These are phyloP conservation scores for Dryobota labecula DNA, from an alignment of 2,888 invertebrate species.

Conservation along the genomic window DNA sequence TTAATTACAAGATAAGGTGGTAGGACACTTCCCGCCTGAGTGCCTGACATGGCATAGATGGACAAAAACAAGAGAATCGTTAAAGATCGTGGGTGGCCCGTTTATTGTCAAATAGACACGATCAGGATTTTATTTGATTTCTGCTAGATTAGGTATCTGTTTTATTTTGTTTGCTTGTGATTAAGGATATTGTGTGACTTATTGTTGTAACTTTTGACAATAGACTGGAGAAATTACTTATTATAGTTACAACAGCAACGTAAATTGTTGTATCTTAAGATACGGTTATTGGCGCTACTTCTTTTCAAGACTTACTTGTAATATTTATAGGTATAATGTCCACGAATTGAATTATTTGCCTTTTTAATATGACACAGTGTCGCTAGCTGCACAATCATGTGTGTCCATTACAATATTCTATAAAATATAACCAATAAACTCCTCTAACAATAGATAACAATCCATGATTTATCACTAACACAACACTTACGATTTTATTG, in stretches of 20 bases:
- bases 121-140: conserved; percentile 46
- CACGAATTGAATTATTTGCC: background rate
- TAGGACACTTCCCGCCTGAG: conserved; percentile 50
- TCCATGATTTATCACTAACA: conserved; percentile 17
- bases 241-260: background rate
- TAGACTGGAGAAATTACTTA: background rate
- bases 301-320: background rate
- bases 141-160: conserved; percentile 22
- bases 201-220: background rate
- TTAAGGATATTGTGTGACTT: background rate
- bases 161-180: conserved; percentile 21
- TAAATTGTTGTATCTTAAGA: no score
- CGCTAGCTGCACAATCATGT: background rate
- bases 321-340: no score
- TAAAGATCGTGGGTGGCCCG: conserved; percentile 63
- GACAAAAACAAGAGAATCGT: conserved; percentile 57
- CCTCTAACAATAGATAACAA: conserved; percentile 19
- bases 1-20: conserved; percentile 63
- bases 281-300: background rate
- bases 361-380: background rate
- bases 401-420: background rate
- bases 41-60: conserved; percentile 36
- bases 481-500: conserved; percentile 32
- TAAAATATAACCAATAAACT: conserved; percentile 34
- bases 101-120: conserved; percentile 52